phyloP scores from a whole-genome alignment of 2,113 vertebrate species.

The Sceloporus tristichus region DNA sequence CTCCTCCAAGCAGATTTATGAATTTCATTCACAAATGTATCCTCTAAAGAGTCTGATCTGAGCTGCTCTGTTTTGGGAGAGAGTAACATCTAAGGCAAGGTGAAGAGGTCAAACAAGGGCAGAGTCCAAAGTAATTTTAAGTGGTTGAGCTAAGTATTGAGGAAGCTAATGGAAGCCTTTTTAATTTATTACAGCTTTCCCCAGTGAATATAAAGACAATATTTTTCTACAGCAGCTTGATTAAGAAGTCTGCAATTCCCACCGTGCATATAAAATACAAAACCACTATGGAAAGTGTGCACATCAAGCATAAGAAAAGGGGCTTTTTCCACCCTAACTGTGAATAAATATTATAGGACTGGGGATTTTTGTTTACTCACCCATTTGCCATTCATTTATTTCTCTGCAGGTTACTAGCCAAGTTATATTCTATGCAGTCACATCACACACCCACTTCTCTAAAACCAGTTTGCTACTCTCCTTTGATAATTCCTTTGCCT shows the following conservation, averaged over 20 bases:
- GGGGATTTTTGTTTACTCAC: conserved; percentile 41
- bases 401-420: conserved; percentile 24
- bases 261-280: conserved; percentile 66
- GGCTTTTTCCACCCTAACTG: background rate
- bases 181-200: conserved; percentile 76
- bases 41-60: conserved; percentile 39
- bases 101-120: conserved; percentile 75
- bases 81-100: conserved; percentile 61
- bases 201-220: conserved; percentile 72
- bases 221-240: conserved; percentile 72
- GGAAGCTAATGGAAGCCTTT: conserved; percentile 71
- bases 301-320: conserved; percentile 67
- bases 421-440: conserved; percentile 30
- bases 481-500: conserved; percentile 9
- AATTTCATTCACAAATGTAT: conserved; percentile 47
- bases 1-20: conserved; percentile 31
- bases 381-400: conserved; percentile 20
- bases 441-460: background rate
- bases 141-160: conserved; percentile 69
- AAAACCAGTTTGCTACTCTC: conserved; percentile 14
- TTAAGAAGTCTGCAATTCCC: conserved; percentile 75
- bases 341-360: conserved; percentile 37
- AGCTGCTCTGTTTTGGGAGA: conserved; percentile 50
- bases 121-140: conserved; percentile 75
- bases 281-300: conserved; percentile 42